Percentiles rank a stretch among this genome's conserved stretches.
Conservation (phyloP, 2,797 vertebrate genomes). For the Lates japonicus region DNA sequence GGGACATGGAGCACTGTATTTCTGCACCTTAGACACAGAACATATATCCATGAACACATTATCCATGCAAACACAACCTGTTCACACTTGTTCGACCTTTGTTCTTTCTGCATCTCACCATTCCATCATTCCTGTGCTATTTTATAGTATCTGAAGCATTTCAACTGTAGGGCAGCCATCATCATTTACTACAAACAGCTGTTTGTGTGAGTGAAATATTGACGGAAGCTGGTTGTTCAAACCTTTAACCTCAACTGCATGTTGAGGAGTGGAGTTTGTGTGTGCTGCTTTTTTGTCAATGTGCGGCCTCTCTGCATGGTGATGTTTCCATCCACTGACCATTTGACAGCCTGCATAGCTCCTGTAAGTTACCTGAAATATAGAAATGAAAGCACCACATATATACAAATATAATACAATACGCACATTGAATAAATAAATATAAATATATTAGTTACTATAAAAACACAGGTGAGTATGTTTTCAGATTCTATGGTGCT, state of each 20-base stretch:
- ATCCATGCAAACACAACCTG: neutral
- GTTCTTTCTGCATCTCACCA: neutral
- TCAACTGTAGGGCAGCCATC: neutral
- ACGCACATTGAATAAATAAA: neutral
- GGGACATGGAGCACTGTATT: slow-evolving; percentile 75
- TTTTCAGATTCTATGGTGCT: slow-evolving; percentile 6
- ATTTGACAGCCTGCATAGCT: slow-evolving; percentile 88
- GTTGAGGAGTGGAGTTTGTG: neutral
- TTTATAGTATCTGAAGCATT: neutral
- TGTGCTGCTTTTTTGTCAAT: slow-evolving; percentile 22
- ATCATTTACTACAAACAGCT: slow-evolving; percentile 7
- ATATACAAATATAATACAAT: slow-evolving; percentile 5
- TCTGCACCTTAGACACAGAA: slow-evolving; percentile 79
- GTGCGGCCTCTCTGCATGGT: neutral
- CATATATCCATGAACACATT: slow-evolving; percentile 14
- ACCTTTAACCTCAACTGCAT: slow-evolving; percentile 65
- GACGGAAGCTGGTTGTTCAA: neutral
- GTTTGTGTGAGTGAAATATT: neutral
- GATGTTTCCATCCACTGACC: slow-evolving; percentile 58
- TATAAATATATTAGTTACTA: neutral
- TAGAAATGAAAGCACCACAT: slow-evolving; percentile 12
- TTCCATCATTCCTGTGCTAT: neutral
- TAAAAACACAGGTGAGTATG: neutral
- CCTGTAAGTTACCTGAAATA: slow-evolving; percentile 89
- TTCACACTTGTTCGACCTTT: neutral